Percentiles rank a stretch among this genome's conserved stretches.
phyloP scores from a whole-genome alignment of 2,113 vertebrate genomes.

The Cynopterus brachyotis region DNA sequence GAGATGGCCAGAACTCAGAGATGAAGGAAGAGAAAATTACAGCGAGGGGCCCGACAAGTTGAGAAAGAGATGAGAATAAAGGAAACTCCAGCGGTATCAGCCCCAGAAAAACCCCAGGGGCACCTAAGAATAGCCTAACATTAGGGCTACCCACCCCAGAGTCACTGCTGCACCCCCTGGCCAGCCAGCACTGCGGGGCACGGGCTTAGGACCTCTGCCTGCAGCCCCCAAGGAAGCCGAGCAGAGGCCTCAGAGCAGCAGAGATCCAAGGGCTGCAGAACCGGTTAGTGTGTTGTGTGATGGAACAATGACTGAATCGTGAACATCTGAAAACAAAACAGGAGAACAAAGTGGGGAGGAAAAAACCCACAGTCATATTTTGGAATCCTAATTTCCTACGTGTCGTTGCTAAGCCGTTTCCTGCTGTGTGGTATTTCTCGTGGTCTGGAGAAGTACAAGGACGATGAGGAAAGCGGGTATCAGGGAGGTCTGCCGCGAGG shows the following conservation, averaged over 20 bases:
- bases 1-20: background rate
- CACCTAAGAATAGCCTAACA: background rate
- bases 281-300: conserved; percentile 18
- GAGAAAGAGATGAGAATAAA: background rate
- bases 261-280: conserved; percentile 38
- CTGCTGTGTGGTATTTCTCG: background rate
- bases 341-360: conserved; percentile 51
- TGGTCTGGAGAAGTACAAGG: background rate
- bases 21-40: background rate
- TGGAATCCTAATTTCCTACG: conserved; percentile 48
- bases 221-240: background rate
- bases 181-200: fast-evolving
- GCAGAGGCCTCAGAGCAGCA: background rate
- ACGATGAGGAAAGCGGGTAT: conserved; percentile 39
- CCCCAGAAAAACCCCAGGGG: background rate
- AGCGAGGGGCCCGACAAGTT: background rate
- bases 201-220: background rate
- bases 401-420: conserved; percentile 71
- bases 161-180: background rate
- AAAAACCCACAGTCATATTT: conserved; percentile 18
- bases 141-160: background rate
- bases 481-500: conserved; percentile 16
- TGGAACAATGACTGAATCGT: conserved; percentile 41
- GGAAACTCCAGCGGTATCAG: background rate
- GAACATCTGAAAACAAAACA: conserved; percentile 56